Evolutionary conservation across 2,113 vertebrate species (phyloP), one percentile per base, ranked within the genome.

Genomic region (Calidris pygmaea): DNA sequence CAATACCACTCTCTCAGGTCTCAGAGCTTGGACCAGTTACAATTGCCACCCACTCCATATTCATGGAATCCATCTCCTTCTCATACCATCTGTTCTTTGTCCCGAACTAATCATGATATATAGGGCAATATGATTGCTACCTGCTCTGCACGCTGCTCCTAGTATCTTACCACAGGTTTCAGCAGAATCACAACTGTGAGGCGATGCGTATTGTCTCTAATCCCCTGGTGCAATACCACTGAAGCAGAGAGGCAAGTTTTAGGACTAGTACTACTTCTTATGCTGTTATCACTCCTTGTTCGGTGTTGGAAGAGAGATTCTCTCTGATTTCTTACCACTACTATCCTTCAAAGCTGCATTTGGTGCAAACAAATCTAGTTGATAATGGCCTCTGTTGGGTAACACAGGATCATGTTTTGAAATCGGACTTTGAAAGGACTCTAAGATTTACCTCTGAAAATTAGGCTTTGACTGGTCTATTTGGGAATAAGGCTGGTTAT

Each of bases 61-160:
- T 97, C 93, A 96, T 43, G 81, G 90, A 93, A 96, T 96, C 52
- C 71, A 85, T 97, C 93, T 96, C 92, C 87, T 94, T 89, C 90
- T 81, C 81, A n/a, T 76, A 89, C 97, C 98, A 98, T 98, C 98
- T 98, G 98, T 97, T 98, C 89, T 96, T 80, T 96, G 97, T 97
- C 97, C 96, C 74, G 89, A 72, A 76, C 96, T 98, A 98, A 98
- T 87, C 87, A 98, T 97, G 97, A 98, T 98, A 62, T 95, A 98
- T 97, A 79, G 85, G 85, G 50, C 94, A 77, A 79, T 89, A 68
- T 81, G 93, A 81, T 72, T 96, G 78, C 65, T 97, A 73, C 87
- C 93, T 94, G 96, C 95, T 97, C 95, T 87, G 87, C 96, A 94
- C n/a, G 34, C 92, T 80, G 82, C 84, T 91, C 95, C 93, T 87